These are phyloP conservation scores for Chironomus tentans DNA, from an alignment of 2,888 invertebrate species.

Conservation along the genomic window DNA sequence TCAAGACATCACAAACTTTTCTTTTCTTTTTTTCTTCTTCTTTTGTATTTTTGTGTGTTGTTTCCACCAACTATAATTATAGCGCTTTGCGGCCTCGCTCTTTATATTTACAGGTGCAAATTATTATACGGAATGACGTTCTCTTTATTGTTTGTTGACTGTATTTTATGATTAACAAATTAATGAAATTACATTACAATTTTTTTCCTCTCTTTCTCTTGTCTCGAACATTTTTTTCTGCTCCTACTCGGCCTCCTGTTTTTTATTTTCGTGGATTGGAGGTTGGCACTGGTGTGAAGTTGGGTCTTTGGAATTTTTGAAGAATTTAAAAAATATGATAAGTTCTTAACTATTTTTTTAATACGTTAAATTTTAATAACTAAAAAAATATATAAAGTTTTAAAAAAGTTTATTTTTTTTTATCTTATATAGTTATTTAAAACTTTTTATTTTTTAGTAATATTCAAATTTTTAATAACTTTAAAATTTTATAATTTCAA, in stretches of 20 bases:
- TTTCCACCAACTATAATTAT: not conserved
- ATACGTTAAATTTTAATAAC: not conserved
- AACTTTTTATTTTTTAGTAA: too few relatives aligned
- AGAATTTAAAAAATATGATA: too few relatives aligned
- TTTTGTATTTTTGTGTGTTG: too few relatives aligned
- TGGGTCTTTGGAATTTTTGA: too few relatives aligned
- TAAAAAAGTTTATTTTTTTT: too few relatives aligned
- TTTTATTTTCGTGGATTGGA: not conserved
- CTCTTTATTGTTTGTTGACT: conserved; percentile 17
- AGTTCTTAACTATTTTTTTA: too few relatives aligned
- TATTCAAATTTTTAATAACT: too few relatives aligned
- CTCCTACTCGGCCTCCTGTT: not conserved
- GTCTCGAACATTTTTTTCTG: not conserved
- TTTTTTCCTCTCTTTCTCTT: not conserved
- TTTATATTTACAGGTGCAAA: conserved; percentile 17
- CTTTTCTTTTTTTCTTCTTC: not conserved
- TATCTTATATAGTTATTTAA: too few relatives aligned
- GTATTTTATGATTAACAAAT: conserved; percentile 14
- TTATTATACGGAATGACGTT: conserved; percentile 22
- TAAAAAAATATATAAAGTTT: too few relatives aligned
- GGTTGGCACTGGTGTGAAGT: not conserved
- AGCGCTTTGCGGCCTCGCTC: not conserved
- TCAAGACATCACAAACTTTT: not conserved
- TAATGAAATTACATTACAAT: conserved; percentile 11
- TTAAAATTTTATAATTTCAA: too few relatives aligned